phyloP scores from a whole-genome alignment of 2,797 vertebrate genomes.

The Anabacerthia variegaticeps region DNA sequence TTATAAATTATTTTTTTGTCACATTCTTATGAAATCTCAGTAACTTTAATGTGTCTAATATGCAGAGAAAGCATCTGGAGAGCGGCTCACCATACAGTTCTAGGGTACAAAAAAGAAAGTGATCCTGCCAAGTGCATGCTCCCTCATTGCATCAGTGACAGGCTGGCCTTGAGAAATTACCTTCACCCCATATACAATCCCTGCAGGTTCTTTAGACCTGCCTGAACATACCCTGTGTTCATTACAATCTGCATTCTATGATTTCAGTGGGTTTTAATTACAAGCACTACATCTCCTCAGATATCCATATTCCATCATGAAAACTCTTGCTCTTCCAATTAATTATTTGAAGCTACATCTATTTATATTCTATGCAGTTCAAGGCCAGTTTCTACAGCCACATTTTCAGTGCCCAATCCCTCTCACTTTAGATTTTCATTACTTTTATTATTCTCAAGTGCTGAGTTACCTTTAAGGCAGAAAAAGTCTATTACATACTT shows the following conservation, averaged over 20 bases:
- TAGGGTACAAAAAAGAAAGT: neutral
- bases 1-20: neutral
- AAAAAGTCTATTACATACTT: neutral
- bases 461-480: neutral
- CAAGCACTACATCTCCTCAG: neutral
- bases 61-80: neutral
- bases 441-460: neutral
- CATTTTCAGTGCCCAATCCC: rapidly evolving
- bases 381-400: neutral
- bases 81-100: neutral
- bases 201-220: neutral
- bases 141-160: neutral
- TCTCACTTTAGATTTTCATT: neutral
- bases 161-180: neutral
- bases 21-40: neutral
- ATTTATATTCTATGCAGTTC: neutral
- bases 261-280: neutral
- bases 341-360: neutral
- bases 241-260: neutral
- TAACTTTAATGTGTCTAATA: neutral
- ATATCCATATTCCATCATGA: neutral
- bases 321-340: neutral
- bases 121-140: neutral
- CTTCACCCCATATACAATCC: neutral
- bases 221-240: neutral